Base-by-base conservation (phyloP, 2,888 invertebrate species). In the Macrophya annulata region DNA sequence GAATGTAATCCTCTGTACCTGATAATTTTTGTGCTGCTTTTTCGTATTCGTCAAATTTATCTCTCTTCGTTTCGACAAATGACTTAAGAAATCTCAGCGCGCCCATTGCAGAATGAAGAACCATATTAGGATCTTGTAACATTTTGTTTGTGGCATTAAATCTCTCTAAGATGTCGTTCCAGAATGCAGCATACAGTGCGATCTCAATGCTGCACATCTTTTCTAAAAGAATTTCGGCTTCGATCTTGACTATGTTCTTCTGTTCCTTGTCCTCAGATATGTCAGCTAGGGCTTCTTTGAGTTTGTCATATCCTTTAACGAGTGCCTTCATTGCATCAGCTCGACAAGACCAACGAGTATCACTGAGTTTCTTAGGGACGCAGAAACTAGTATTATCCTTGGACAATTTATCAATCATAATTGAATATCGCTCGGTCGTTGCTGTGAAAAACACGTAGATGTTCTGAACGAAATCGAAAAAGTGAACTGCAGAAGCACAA, bases 141-240 rank as follows among this genome's bases (percentile, higher is more conserved):
- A 86, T 84, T 82, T 86, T 87, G 84, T 86, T 88, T 84, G 86
- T 71, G 12, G 15, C 37, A 15, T 71, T 71, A 10, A 88, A 88
- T 87, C 87, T 86, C 86, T 89, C 87, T 84, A 89, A 87, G 83
- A 89, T 87, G 21, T 88, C 87, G 85, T 89, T 87, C 86, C 88
- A 88, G 88, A 89, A 87, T 68, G 90, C 90, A 25, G 93, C 85
- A 93, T 88, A 94, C 93, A 93, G 86, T 81, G 86, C 87, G 21
- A 82, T 87, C 87, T 88, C 87, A 45, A 88, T 83, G 77, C 84
- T 77, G 84, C 85, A 82, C 85, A 88, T 88, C 85, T 87, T 88
- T n/a, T 88, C 62, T 9, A 87, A 62, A 86, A 89, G 86, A n/a
- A 76, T 37, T 37, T 48, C n/a, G 65, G 88, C 86, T 86, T 87